Conservation (phyloP, 2,888 invertebrate genomes). For the Agrilus cyanescens region DNA sequence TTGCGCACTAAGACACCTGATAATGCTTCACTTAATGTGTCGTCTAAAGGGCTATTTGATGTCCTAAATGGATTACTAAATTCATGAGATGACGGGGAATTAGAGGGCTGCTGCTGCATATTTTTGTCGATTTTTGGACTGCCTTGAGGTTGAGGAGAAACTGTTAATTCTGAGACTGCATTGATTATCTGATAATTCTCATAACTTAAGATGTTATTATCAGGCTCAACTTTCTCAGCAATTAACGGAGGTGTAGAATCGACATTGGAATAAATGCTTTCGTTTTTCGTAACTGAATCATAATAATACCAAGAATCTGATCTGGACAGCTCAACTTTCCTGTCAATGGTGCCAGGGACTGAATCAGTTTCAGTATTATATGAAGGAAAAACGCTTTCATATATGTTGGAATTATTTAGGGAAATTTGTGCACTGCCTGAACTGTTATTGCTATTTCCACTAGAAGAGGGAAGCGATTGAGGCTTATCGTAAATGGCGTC, state of each 20-base stretch:
- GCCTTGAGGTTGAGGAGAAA: too few relatives aligned
- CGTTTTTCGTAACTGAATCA: slow-evolving; percentile 25
- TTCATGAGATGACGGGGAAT: too few relatives aligned
- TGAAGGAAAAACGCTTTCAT: slow-evolving; percentile 37
- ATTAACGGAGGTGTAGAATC: slow-evolving; percentile 26
- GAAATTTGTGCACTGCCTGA: slow-evolving; percentile 20
- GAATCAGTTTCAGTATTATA: slow-evolving; percentile 23
- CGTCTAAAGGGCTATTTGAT: slow-evolving; percentile 1
- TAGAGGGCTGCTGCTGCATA: too few relatives aligned
- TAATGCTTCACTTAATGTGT: slow-evolving; percentile 15
- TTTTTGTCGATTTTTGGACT: too few relatives aligned
- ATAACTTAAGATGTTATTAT: slow-evolving; percentile 1
- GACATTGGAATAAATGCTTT: slow-evolving; percentile 22
- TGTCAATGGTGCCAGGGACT: slow-evolving; percentile 21
- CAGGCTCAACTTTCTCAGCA: slow-evolving; percentile 8
- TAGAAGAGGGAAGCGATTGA: slow-evolving; percentile 33
- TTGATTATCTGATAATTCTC: too few relatives aligned
- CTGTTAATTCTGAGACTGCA: too few relatives aligned
- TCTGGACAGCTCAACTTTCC: slow-evolving; percentile 28
- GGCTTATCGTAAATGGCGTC: slow-evolving; percentile 45
- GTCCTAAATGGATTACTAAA: too few relatives aligned
- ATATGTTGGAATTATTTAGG: slow-evolving; percentile 25
- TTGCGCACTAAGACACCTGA: slow-evolving; percentile 18
- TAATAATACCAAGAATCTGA: slow-evolving; percentile 44
- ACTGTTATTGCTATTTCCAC: slow-evolving; percentile 25